Conservation (phyloP, 2,113 vertebrate genomes). For the Lampris megalopsis region DNA sequence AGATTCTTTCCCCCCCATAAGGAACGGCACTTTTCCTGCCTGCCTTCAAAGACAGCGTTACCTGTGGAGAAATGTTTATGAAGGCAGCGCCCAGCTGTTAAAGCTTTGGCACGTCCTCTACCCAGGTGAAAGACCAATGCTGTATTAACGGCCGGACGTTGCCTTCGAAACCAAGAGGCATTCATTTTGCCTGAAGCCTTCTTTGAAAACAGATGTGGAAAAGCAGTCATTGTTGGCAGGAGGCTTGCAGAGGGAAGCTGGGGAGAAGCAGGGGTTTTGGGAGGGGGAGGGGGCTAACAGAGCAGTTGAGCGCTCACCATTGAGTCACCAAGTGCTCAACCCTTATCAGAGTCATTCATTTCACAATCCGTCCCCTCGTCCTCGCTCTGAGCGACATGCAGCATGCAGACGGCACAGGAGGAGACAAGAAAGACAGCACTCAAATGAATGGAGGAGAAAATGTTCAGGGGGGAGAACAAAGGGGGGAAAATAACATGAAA, state of each 20-base stretch:
- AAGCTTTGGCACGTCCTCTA: slow-evolving; percentile 6
- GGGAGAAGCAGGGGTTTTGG: slow-evolving; percentile 24
- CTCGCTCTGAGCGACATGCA: slow-evolving; percentile 86
- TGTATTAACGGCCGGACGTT: slow-evolving; percentile 18
- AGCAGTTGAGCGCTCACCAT: slow-evolving; percentile 85
- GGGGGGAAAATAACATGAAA: slow-evolving; percentile 3
- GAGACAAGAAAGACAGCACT: slow-evolving; percentile 65
- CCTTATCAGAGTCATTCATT: slow-evolving; percentile 92
- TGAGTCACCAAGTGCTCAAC: slow-evolving; percentile 81
- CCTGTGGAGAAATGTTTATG: slow-evolving; percentile 17
- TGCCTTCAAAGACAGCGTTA: slow-evolving; percentile 46
- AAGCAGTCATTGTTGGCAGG: slow-evolving; percentile 7
- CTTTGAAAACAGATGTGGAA: slow-evolving; percentile 32
- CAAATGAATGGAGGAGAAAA: slow-evolving; percentile 49
- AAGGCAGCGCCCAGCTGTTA: slow-evolving; percentile 33
- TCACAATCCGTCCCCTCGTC: slow-evolving; percentile 88
- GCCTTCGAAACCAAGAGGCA: slow-evolving; percentile 4
- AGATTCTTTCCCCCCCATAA: slow-evolving; percentile 33
- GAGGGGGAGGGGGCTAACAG: slow-evolving; percentile 62
- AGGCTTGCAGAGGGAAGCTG: slow-evolving; percentile 1
- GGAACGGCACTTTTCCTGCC: slow-evolving; percentile 32
- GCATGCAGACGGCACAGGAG: slow-evolving; percentile 82
- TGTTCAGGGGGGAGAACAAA: slow-evolving; percentile 11
- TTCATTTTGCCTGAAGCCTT: not conserved
- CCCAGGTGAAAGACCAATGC: slow-evolving; percentile 6